phyloP scores from a whole-genome alignment of 2,888 invertebrate genomes.

The Nysson spinosus region DNA sequence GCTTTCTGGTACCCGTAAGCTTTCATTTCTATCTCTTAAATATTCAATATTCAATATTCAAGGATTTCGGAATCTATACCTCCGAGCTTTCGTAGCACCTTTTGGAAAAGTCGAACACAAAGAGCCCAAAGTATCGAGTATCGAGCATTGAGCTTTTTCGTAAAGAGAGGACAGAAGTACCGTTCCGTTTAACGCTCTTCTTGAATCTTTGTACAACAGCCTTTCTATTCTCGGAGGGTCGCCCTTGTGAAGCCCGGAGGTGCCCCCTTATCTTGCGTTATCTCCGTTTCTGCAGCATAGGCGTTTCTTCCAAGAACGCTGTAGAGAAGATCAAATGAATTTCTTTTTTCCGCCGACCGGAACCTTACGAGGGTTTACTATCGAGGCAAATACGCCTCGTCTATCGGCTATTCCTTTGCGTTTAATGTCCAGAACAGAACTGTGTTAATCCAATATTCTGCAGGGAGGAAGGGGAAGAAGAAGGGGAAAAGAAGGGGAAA shows the following conservation, averaged over 20 bases:
- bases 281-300: conserved; percentile 4
- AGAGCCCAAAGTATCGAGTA: too few relatives aligned
- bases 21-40: too few relatives aligned
- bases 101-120: too few relatives aligned
- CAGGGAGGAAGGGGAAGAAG: not conserved
- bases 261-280: conserved; percentile 23
- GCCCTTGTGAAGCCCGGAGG: not conserved
- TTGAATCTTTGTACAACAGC: not conserved
- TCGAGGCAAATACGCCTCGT: conserved; percentile 7
- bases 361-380: conserved; percentile 12
- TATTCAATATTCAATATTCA: too few relatives aligned
- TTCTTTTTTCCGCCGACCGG: not conserved
- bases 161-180: too few relatives aligned
- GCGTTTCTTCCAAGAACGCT: not conserved
- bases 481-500: not conserved
- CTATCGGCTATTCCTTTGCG: not conserved
- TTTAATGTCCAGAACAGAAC: conserved; percentile 6
- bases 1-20: too few relatives aligned
- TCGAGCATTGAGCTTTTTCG: too few relatives aligned
- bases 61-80: too few relatives aligned
- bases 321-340: conserved; percentile 20
- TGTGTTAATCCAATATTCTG: conserved; percentile 8
- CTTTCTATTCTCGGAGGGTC: not conserved
- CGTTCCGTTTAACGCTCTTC: not conserved
- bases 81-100: too few relatives aligned